phyloP scores from a whole-genome alignment of 2,797 vertebrate genomes.

The Euthynnus affinis region DNA sequence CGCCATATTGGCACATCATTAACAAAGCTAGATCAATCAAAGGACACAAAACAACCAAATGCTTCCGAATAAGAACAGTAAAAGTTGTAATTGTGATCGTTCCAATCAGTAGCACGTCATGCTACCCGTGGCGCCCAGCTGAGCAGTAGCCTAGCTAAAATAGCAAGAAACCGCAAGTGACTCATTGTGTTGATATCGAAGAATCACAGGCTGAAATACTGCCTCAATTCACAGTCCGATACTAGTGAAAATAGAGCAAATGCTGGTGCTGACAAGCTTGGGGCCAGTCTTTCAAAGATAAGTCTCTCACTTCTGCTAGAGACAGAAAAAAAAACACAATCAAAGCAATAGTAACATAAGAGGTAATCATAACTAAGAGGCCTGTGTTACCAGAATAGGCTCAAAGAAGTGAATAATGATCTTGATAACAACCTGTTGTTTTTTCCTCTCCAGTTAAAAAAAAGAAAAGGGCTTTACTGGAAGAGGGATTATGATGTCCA shows the following conservation, averaged over 20 bases:
- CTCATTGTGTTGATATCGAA: constrained; percentile 66
- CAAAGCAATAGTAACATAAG: constrained; percentile 31
- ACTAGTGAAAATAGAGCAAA: neutral
- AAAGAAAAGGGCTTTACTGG: constrained; percentile 82
- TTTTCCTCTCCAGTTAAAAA: constrained; percentile 56
- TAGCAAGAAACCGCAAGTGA: constrained; percentile 67
- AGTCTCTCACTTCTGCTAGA: neutral
- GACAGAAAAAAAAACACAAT: constrained; percentile 12
- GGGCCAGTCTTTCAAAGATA: constrained; percentile 19
- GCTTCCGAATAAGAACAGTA: neutral
- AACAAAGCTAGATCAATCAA: constrained; percentile 18
- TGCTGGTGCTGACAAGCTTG: constrained; percentile 10
- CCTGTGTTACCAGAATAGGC: constrained; percentile 43
- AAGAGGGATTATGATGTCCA: constrained; percentile 86
- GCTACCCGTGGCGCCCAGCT: constrained; percentile 20
- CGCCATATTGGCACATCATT: constrained; percentile 25
- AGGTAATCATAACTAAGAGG: constrained; percentile 44
- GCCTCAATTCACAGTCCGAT: constrained; percentile 6
- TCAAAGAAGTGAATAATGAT: constrained; percentile 45
- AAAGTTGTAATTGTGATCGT: neutral
- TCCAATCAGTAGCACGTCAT: neutral
- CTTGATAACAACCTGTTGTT: constrained; percentile 77
- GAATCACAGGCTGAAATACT: constrained; percentile 23
- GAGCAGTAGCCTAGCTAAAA: constrained; percentile 49
- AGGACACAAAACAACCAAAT: constrained; percentile 8